A percentile compares a stretch with the other conserved stretches of the same genome.
These are phyloP conservation scores for Xenopus laevis DNA, from an alignment of 2,113 vertebrate genomes.

Conservation along the genomic window DNA sequence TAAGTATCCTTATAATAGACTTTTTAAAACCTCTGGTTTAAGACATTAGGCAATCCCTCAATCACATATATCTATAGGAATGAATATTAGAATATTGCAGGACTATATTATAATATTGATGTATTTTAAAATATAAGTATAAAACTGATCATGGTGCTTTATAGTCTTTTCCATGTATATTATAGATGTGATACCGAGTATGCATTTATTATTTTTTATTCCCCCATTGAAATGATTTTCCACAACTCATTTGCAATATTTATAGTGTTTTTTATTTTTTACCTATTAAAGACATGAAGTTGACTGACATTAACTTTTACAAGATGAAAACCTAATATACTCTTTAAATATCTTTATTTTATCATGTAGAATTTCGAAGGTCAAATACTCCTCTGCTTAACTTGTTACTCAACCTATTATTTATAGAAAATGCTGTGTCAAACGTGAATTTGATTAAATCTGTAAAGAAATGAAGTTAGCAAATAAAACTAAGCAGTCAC, in stretches of 20 bases:
- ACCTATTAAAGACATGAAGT: neutral
- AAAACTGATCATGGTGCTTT: no score
- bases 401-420: constrained; percentile 17
- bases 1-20: no score
- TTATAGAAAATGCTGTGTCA: constrained; percentile 22
- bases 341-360: constrained; percentile 18
- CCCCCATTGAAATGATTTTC: neutral
- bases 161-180: no score
- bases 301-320: neutral
- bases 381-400: neutral
- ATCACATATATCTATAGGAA: no score
- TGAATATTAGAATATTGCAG: no score
- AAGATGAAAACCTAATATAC: neutral
- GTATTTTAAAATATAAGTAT: no score
- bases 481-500: constrained; percentile 46
- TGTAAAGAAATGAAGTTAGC: constrained; percentile 50
- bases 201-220: neutral
- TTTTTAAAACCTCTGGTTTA: no score
- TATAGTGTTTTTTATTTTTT: neutral
- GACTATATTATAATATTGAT: no score
- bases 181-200: no score
- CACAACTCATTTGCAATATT: neutral
- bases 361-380: constrained; percentile 5
- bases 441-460: constrained; percentile 48
- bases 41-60: no score